Evolutionary conservation across 2,113 vertebrate species (phyloP).

Genomic region (Oryzias javanicus): DNA sequence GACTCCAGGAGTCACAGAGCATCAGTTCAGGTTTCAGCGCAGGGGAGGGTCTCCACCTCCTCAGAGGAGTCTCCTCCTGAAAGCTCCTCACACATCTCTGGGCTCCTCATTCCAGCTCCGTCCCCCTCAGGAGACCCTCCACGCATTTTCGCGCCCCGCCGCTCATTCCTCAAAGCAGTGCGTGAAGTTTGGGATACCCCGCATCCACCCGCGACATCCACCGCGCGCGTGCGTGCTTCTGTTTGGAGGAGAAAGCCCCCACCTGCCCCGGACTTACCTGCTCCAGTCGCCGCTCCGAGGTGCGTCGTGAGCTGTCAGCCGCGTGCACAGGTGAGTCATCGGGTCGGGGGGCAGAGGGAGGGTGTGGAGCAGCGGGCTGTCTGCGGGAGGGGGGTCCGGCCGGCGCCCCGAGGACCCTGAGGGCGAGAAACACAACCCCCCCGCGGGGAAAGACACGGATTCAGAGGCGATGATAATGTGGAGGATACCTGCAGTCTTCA

Average conservation of each 20-base stretch:
- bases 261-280: conserved; percentile 49
- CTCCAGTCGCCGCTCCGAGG: conserved; percentile 50
- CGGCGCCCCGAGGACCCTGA: conserved; percentile 27
- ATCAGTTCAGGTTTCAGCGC: conserved; percentile 49
- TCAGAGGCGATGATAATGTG: no score
- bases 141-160: conserved; percentile 30
- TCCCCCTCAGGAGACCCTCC: conserved; percentile 5
- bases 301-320: conserved; percentile 51
- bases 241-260: conserved; percentile 2
- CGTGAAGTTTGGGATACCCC: conserved; percentile 20
- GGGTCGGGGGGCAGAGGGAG: conserved; percentile 31
- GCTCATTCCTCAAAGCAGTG: conserved; percentile 28
- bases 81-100: conserved; percentile 47
- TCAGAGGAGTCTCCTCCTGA: conserved; percentile 32
- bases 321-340: conserved; percentile 75
- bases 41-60: conserved; percentile 55
- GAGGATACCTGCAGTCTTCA: no score
- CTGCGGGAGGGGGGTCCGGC: background rate
- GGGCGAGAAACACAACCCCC: background rate
- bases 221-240: conserved; percentile 1
- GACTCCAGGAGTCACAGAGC: no score
- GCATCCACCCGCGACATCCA: conserved; percentile 2
- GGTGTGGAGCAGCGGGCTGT: conserved; percentile 29
- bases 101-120: conserved; percentile 48
- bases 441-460: no score